These are phyloP conservation scores for Theretra japonica DNA, from an alignment of 2,888 invertebrate species.

Conservation along the genomic window DNA sequence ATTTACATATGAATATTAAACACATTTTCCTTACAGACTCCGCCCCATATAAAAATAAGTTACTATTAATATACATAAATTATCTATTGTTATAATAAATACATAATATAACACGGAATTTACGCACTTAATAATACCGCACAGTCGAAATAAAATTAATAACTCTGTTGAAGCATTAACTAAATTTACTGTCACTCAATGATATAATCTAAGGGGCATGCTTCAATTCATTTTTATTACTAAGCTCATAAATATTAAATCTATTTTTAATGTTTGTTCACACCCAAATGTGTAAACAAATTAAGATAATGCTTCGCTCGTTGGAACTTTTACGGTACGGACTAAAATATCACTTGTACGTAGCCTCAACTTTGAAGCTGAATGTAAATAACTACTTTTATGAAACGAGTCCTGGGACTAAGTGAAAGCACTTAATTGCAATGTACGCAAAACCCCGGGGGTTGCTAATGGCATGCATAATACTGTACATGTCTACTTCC, in stretches of 20 bases:
- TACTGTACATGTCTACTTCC: conserved; percentile 14
- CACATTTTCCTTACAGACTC: too few relatives aligned
- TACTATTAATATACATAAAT: too few relatives aligned
- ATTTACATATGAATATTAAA: too few relatives aligned
- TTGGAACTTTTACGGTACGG: neutral
- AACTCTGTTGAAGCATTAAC: neutral
- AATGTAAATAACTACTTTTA: conserved; percentile 2
- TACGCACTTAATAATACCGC: too few relatives aligned
- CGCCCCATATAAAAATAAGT: too few relatives aligned
- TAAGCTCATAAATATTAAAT: conserved; percentile 2
- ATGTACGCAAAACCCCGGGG: conserved; percentile 4
- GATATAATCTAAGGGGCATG: neutral
- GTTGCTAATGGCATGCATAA: conserved; percentile 15
- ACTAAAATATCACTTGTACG: neutral
- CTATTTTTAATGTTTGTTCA: conserved; percentile 20
- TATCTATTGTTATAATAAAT: too few relatives aligned
- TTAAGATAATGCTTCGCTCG: neutral
- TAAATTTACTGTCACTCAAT: neutral
- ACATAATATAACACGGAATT: too few relatives aligned
- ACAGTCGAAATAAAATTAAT: neutral
- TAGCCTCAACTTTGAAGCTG: too few relatives aligned
- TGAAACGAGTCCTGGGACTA: conserved; percentile 9
- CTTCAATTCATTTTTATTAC: neutral
- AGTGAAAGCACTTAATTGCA: conserved; percentile 23
- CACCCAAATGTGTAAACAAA: conserved; percentile 14